Evolutionary conservation across 2,113 vertebrate genomes (phyloP), one percentile per base, ranked within the genome.

Genomic region (Falcunculus frontatus): DNA sequence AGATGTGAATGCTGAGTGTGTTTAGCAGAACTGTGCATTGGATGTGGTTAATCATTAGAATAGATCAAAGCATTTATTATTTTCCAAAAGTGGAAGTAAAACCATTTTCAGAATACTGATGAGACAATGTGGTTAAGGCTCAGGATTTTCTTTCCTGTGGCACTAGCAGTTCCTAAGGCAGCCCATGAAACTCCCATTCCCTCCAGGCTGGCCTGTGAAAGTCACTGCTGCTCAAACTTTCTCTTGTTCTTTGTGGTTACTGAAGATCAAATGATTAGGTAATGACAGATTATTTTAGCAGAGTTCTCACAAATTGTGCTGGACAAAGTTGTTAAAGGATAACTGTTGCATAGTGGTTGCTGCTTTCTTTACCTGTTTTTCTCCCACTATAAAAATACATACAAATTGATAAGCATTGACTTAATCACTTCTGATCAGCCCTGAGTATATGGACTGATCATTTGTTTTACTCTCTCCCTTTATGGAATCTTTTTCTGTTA

Each of bases 331-430:
- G 6, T n/a, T 63, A 30, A 72, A 68, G 23, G 8, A 0, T 29
- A 44, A 41, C 2, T 11, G 18, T 70, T 3, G 1, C 11, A 11
- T 10, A 17, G 32, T 26, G 22, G 3, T n/a, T 62, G 17, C 16
- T 59, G 8, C 13, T 75, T 64, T 79, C 29, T 85, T 65, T 75
- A 7, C 9, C 13, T 50, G 0, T 13, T 69, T 84, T 63, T n/a
- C 4, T 16, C 9, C 4, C 3, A 0, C 20, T 32, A 7, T 29
- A 67, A 42, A 69, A 79, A 42, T 15, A 8, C 1, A 13, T 8
- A n/a, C 1, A n/a, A 65, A 21, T 25, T 44, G 10, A 17, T 69
- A 35, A 65, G 56, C 6, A 5, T 35, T n/a, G 16, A 10, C 32
- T 78, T 52, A 3, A 29, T 55, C 22, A 11, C 18, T 50, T 76